These are phyloP conservation scores for Sminthurides aquaticus DNA, from an alignment of 2,888 invertebrate genomes.

Conservation along the genomic window DNA sequence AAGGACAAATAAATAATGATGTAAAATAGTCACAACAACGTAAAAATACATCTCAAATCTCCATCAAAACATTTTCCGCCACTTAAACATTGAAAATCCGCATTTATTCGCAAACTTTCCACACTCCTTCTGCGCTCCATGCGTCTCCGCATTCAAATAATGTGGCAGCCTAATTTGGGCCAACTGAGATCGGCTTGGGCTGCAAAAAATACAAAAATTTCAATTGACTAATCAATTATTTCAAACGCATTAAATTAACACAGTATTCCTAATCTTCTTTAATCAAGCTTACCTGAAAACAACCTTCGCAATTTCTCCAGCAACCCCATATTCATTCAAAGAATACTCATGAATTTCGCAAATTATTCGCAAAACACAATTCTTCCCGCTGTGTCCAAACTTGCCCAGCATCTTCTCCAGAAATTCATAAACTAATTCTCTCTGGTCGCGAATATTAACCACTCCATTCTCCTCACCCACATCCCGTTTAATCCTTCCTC, in stretches of 20 bases:
- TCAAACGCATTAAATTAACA: too few species aligned
- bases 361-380: not conserved
- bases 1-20: too few species aligned
- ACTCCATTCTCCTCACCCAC: not conserved
- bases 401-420: not conserved
- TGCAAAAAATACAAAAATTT: not conserved
- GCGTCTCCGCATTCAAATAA: not conserved
- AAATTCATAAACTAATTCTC: not conserved
- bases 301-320: slow-evolving; percentile 4
- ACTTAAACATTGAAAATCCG: not conserved
- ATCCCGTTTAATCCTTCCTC: not conserved
- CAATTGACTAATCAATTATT: too few species aligned
- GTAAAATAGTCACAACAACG: too few species aligned
- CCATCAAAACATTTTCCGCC: not conserved
- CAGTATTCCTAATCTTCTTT: not conserved
- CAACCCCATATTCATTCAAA: not conserved
- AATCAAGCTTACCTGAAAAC: slow-evolving; percentile 10
- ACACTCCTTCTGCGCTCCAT: not conserved
- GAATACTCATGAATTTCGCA: slow-evolving; percentile 14
- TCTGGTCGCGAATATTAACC: not conserved
- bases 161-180: not conserved
- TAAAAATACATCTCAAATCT: too few species aligned
- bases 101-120: not conserved
- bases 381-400: slow-evolving; percentile 1
- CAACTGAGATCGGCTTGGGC: not conserved